These are phyloP conservation scores for Merodon equestris DNA, from an alignment of 2,888 invertebrate species.

Conservation along the genomic window DNA sequence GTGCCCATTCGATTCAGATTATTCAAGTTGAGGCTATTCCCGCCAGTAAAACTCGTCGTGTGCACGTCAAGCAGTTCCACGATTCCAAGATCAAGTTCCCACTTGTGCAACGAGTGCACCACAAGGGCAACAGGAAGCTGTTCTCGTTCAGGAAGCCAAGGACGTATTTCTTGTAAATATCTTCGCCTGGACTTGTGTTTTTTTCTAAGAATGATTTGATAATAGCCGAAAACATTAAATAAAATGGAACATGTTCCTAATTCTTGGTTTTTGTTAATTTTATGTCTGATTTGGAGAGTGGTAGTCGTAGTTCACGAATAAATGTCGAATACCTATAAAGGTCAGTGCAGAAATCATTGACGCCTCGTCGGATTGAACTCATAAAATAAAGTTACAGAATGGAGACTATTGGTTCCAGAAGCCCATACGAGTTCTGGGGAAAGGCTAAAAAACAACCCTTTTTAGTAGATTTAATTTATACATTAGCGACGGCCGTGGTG, in stretches of 20 bases:
- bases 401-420: no score
- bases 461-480: no score
- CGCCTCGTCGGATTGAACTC: no score
- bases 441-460: no score
- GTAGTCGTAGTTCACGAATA: no score
- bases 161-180: conserved; percentile 78
- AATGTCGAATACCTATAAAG: no score
- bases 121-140: conserved; percentile 89
- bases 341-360: no score
- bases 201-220: conserved; percentile 52
- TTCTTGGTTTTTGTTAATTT: conserved; percentile 1
- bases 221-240: conserved; percentile 48
- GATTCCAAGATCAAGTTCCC: conserved; percentile 98
- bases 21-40: conserved; percentile 97
- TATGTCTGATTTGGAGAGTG: no score
- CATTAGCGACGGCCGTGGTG: no score
- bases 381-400: no score
- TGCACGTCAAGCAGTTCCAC: conserved; percentile 99
- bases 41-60: conserved; percentile 93
- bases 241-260: conserved; percentile 48
- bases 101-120: conserved; percentile 92
- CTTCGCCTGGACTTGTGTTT: conserved; percentile 54
- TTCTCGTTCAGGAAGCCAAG: conserved; percentile 83
- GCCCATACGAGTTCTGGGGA: no score
- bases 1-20: conserved; percentile 98